Conservation (phyloP, 2,113 vertebrate genomes). For the Abramis brama region DNA sequence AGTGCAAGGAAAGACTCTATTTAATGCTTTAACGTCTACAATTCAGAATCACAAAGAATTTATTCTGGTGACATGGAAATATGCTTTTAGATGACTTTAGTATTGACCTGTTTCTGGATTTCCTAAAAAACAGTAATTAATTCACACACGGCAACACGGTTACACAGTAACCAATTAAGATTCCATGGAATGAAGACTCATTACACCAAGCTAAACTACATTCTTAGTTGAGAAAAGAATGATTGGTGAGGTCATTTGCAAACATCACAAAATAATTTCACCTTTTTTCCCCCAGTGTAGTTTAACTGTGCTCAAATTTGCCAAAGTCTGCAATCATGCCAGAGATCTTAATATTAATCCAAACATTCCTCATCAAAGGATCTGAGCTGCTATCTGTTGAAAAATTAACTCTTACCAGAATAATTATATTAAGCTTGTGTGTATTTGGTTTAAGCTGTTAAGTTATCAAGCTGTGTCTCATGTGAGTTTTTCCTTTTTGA, state of each 20-base stretch:
- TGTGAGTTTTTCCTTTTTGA: no score
- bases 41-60: constrained; percentile 59
- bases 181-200: background rate
- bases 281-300: no score
- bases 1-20: constrained; percentile 77
- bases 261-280: no score
- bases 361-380: no score
- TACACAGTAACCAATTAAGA: background rate
- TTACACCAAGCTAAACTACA: background rate
- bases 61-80: background rate
- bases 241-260: background rate
- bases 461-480: no score
- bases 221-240: constrained; percentile 4
- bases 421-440: no score
- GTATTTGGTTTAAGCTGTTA: no score
- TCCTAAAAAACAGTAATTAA: background rate
- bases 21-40: constrained; percentile 67
- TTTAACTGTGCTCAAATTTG: no score
- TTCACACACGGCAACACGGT: background rate
- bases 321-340: no score
- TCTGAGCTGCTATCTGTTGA: no score
- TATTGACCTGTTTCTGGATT: background rate
- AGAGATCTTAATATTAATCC: no score
- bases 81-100: background rate
- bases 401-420: no score